Conservation (phyloP, 2,888 invertebrate genomes). For the Drosophila meridiana region DNA sequence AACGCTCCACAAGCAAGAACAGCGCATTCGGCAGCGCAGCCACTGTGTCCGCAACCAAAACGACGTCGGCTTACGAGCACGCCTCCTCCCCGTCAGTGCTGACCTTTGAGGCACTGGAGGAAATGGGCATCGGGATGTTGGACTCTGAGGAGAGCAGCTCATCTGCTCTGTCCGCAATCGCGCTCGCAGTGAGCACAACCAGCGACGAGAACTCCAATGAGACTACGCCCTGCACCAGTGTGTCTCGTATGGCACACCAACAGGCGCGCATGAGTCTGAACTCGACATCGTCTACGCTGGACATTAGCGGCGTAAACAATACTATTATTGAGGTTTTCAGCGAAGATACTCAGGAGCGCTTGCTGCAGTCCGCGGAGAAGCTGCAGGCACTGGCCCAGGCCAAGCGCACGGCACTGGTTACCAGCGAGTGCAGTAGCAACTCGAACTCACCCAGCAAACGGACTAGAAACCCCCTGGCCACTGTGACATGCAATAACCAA, state of each 20-base stretch:
- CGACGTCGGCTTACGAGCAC: slow-evolving; percentile 60
- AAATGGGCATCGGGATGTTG: slow-evolving; percentile 88
- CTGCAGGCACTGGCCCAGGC: slow-evolving; percentile 60
- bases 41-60: slow-evolving; percentile 64
- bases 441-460: slow-evolving; percentile 76
- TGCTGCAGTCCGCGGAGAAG: slow-evolving; percentile 53
- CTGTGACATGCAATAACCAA: slow-evolving; percentile 82
- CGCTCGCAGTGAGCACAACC: slow-evolving; percentile 69
- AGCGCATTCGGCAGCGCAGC: slow-evolving; percentile 40
- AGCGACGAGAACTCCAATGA: slow-evolving; percentile 84
- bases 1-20: slow-evolving; percentile 74
- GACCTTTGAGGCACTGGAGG: slow-evolving; percentile 82
- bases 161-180: slow-evolving; percentile 77
- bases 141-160: slow-evolving; percentile 86
- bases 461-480: slow-evolving; percentile 83
- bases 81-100: slow-evolving; percentile 70
- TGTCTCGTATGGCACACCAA: slow-evolving; percentile 77
- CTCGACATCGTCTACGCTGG: slow-evolving; percentile 65
- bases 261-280: slow-evolving; percentile 58
- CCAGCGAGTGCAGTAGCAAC: slow-evolving; percentile 57
- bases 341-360: slow-evolving; percentile 63
- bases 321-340: slow-evolving; percentile 57
- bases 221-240: slow-evolving; percentile 78
- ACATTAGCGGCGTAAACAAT: slow-evolving; percentile 62
- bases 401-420: slow-evolving; percentile 73